A percentile compares a stretch with the other conserved stretches of the same genome.
phyloP scores from a whole-genome alignment of 1,140 invertebrate species.

The Brachionus asplanchnoidis region DNA sequence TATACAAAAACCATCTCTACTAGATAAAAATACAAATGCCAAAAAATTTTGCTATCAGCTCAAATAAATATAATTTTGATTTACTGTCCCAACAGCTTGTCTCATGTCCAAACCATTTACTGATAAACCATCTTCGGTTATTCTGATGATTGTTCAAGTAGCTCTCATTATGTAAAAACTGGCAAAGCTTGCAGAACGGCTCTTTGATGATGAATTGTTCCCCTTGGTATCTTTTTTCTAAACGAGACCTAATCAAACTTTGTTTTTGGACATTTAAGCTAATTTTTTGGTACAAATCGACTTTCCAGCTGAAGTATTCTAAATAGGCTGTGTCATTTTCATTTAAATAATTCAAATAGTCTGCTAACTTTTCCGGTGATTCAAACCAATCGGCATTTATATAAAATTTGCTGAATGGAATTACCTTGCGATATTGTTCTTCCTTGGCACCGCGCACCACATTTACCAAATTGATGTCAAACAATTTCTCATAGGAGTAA shows the following conservation, averaged over 20 bases:
- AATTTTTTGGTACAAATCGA: background rate
- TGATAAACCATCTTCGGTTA: background rate
- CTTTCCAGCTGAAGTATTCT: constrained; percentile 57
- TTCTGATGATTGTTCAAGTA: background rate
- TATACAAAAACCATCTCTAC: no score
- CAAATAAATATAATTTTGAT: background rate
- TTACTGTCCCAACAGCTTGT: background rate
- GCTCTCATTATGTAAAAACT: constrained; percentile 12
- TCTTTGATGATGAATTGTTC: background rate
- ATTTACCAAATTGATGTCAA: constrained; percentile 60
- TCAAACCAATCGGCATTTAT: constrained; percentile 52
- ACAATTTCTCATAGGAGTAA: background rate
- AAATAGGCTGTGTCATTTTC: constrained; percentile 54
- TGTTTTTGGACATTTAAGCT: background rate
- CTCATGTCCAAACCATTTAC: background rate
- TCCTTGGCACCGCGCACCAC: constrained; percentile 86
- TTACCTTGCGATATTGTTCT: constrained; percentile 76
- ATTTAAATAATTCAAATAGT: constrained; percentile 53
- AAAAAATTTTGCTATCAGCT: background rate
- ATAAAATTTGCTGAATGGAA: constrained; percentile 63
- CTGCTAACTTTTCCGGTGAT: constrained; percentile 48
- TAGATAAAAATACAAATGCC: constrained; percentile 6
- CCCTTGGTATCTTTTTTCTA: background rate
- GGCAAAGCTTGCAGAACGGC: constrained; percentile 8
- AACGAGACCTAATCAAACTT: background rate